Evolutionary conservation across 1,140 invertebrate genomes (phyloP).

Genomic region (Melitaea cinxia): DNA sequence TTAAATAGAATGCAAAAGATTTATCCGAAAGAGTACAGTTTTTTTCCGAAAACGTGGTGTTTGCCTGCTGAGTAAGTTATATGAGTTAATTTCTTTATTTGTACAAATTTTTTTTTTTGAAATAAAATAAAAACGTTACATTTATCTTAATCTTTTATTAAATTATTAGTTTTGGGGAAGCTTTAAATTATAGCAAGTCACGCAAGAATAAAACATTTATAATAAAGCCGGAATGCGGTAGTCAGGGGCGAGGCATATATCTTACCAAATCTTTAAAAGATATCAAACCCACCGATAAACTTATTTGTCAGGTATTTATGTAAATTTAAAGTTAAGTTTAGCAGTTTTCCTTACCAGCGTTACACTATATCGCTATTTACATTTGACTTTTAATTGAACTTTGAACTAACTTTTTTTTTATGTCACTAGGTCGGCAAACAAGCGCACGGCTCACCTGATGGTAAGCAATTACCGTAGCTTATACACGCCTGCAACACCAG

Average conservation of each 20-base stretch:
- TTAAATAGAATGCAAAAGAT: slow-evolving; percentile 92
- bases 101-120: neutral
- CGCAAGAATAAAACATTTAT: slow-evolving; percentile 92
- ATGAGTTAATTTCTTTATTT: neutral
- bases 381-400: too few species aligned
- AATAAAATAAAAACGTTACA: neutral
- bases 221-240: slow-evolving; percentile 93
- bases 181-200: slow-evolving; percentile 83
- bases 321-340: too few species aligned
- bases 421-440: too few species aligned
- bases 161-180: slow-evolving; percentile 83
- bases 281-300: slow-evolving; percentile 88
- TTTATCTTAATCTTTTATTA: neutral
- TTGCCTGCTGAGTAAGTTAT: slow-evolving; percentile 91
- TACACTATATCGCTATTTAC: neutral
- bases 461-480: too few species aligned
- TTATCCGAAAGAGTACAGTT: slow-evolving; percentile 94
- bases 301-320: slow-evolving; percentile 91
- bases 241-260: slow-evolving; percentile 93
- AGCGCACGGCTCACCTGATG: too few species aligned
- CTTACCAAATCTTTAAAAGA: slow-evolving; percentile 90
- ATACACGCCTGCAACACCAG: too few species aligned
- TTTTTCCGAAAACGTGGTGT: slow-evolving; percentile 97
- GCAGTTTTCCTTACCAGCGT: neutral
- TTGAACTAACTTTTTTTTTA: too few species aligned